phyloP scores from a whole-genome alignment of 2,888 invertebrate species.

The Lucinisca nassula region DNA sequence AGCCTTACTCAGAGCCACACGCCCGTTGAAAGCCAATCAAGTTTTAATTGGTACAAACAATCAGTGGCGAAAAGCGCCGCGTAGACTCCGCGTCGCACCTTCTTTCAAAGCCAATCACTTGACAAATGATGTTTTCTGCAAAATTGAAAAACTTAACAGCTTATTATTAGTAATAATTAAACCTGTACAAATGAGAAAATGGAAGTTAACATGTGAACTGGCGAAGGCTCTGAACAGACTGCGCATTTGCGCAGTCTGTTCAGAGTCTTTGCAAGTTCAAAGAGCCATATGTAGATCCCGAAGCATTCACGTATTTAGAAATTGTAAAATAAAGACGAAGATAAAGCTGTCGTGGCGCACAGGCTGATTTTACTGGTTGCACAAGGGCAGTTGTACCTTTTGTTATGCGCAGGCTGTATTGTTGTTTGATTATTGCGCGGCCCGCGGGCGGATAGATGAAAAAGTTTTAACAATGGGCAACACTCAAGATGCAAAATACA shows the following conservation, averaged over 20 bases:
- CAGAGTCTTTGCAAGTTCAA: neutral
- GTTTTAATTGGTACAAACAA: neutral
- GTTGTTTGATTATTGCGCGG: too few relatives aligned
- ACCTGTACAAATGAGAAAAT: neutral
- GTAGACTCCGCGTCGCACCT: neutral
- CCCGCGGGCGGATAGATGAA: too few relatives aligned
- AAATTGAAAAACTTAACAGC: neutral
- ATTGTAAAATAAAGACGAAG: too few relatives aligned
- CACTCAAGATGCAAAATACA: too few relatives aligned
- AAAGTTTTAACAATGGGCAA: too few relatives aligned
- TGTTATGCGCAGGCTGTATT: too few relatives aligned
- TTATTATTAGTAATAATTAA: neutral
- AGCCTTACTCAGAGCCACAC: neutral
- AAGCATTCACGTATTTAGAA: too few relatives aligned
- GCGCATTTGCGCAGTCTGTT: neutral
- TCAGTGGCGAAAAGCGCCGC: neutral
- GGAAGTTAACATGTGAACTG: neutral
- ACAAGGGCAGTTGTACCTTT: too few relatives aligned
- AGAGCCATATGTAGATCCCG: too few relatives aligned
- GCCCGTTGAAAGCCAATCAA: neutral
- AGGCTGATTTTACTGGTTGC: too few relatives aligned
- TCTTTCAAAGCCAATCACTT: neutral
- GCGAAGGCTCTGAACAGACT: neutral
- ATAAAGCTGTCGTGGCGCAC: too few relatives aligned
- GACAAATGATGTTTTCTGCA: neutral